Evolutionary conservation across 2,113 vertebrate species (phyloP).

Genomic region (Athene cunicularia): DNA sequence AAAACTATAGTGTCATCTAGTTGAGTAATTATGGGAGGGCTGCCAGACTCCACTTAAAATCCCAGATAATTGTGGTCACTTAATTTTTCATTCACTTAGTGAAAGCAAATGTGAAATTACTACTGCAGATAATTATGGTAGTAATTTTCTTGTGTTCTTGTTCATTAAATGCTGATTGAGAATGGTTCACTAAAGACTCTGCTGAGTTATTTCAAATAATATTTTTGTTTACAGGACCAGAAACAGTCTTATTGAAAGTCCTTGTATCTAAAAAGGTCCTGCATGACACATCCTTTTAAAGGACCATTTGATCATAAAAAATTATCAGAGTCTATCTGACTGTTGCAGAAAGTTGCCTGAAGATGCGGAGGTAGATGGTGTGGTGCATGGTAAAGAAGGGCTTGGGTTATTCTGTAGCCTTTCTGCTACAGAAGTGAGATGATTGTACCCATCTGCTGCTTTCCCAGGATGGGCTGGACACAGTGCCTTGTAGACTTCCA

Average conservation of each 20-base stretch:
- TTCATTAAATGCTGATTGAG: background rate
- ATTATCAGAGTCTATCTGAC: background rate
- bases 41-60: background rate
- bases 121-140: background rate
- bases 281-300: background rate
- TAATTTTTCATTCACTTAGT: background rate
- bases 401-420: background rate
- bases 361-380: background rate
- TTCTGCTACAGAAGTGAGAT: background rate
- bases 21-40: background rate
- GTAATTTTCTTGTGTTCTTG: background rate
- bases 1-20: background rate
- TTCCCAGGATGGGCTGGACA: fast-evolving
- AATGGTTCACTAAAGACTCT: background rate
- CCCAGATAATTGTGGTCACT: background rate
- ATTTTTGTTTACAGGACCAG: background rate
- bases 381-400: background rate
- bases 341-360: background rate
- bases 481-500: fast-evolving
- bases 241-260: background rate
- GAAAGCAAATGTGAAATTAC: background rate
- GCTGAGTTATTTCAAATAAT: background rate
- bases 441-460: too few relatives aligned
- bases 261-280: background rate
- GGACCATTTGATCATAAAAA: background rate